Percentiles rank a stretch among this genome's conserved stretches.
phyloP scores from a whole-genome alignment of 1,140 invertebrate genomes.

The Micrasema longulum region DNA sequence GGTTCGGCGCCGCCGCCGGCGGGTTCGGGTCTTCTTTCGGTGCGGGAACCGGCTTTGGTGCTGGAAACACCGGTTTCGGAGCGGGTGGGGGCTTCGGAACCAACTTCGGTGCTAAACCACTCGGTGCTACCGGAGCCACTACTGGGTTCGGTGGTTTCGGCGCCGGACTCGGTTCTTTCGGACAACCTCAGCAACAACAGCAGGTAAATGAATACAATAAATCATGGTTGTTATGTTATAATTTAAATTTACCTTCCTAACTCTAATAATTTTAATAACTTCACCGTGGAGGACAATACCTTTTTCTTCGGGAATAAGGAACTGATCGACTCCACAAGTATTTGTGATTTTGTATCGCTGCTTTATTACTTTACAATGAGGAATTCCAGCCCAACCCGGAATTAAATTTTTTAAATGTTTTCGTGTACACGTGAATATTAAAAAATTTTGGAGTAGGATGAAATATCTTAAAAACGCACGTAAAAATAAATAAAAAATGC shows the following conservation, averaged over 20 bases:
- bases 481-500: too few relatives aligned
- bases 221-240: too few relatives aligned
- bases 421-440: too few relatives aligned
- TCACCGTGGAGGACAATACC: background rate
- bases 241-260: too few relatives aligned
- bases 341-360: too few relatives aligned
- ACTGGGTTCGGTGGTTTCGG: slow-evolving; percentile 63
- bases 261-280: background rate
- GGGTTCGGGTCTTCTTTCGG: slow-evolving; percentile 60
- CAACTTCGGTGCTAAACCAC: slow-evolving; percentile 64
- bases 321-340: too few relatives aligned
- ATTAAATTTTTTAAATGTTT: too few relatives aligned
- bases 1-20: slow-evolving; percentile 55
- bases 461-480: too few relatives aligned
- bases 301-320: background rate
- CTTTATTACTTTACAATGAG: too few relatives aligned
- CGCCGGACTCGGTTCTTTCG: slow-evolving; percentile 56
- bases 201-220: background rate
- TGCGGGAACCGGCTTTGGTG: background rate
- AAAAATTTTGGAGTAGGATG: too few relatives aligned
- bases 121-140: slow-evolving; percentile 55
- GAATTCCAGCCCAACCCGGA: too few relatives aligned
- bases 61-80: slow-evolving; percentile 59
- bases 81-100: slow-evolving; percentile 57
- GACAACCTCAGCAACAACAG: slow-evolving; percentile 53